phyloP scores from a whole-genome alignment of 2,797 vertebrate species.

The Danio albolineatus region DNA sequence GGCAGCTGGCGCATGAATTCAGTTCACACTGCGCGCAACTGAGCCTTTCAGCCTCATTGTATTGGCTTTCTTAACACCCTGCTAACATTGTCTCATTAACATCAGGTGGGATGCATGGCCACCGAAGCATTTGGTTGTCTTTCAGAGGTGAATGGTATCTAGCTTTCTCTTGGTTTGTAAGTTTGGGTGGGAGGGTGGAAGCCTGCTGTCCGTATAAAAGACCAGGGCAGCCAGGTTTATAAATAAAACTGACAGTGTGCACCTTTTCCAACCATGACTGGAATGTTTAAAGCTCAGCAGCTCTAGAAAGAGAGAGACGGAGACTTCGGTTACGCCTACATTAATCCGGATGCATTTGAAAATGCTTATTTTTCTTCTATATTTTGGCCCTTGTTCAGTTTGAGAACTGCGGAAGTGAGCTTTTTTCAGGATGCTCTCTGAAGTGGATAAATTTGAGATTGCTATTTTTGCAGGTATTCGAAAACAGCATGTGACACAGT shows the following conservation, averaged over 20 bases:
- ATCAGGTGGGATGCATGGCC: slow-evolving; percentile 70
- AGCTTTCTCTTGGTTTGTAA: slow-evolving; percentile 63
- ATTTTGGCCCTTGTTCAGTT: neutral
- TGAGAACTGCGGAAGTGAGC: neutral
- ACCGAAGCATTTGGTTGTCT: slow-evolving; percentile 66
- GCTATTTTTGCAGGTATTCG: no score
- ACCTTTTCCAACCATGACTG: slow-evolving; percentile 76
- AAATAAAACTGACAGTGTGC: slow-evolving; percentile 83
- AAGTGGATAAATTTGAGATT: no score
- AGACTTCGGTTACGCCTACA: neutral
- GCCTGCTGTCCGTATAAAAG: slow-evolving; percentile 74
- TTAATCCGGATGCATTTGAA: neutral
- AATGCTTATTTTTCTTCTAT: neutral
- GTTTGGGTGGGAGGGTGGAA: slow-evolving; percentile 53
- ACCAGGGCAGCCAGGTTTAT: slow-evolving; percentile 75
- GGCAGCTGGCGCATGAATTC: slow-evolving; percentile 30
- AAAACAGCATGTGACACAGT: no score
- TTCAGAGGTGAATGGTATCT: slow-evolving; percentile 68
- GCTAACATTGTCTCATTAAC: slow-evolving; percentile 65
- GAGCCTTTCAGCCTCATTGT: slow-evolving; percentile 32
- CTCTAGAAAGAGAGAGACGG: slow-evolving; percentile 60
- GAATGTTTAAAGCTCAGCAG: slow-evolving; percentile 77
- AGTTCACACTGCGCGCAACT: neutral
- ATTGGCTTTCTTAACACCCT: slow-evolving; percentile 62
- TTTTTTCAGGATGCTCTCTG: no score